Percentiles rank a stretch among this genome's conserved stretches.
phyloP scores from a whole-genome alignment of 2,113 vertebrate genomes.

The Apaloderma vittatum region DNA sequence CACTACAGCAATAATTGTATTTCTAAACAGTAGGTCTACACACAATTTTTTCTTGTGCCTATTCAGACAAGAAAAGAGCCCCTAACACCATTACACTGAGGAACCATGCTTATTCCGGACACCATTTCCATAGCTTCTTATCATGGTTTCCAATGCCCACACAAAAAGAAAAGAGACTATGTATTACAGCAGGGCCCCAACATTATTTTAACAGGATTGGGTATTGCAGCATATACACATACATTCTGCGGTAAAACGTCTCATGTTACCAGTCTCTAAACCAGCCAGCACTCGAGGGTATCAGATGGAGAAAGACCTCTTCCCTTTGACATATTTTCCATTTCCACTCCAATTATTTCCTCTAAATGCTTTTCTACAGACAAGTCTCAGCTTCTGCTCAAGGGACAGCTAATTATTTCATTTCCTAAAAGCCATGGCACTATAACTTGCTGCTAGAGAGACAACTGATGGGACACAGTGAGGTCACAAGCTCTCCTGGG shows the following conservation, averaged over 20 bases:
- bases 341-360: constrained; percentile 47
- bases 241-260: not conserved
- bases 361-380: constrained; percentile 28
- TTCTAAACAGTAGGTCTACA: constrained; percentile 6
- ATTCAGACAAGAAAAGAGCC: not conserved
- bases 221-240: not conserved
- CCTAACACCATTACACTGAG: not conserved
- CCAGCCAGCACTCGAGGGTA: not conserved
- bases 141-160: not conserved
- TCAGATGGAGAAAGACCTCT: constrained; percentile 39
- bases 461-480: not conserved
- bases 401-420: constrained; percentile 21
- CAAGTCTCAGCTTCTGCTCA: constrained; percentile 5
- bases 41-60: not conserved
- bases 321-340: constrained; percentile 9
- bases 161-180: not conserved
- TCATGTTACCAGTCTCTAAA: constrained; percentile 25
- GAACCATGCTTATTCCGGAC: not conserved
- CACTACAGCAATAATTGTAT: not conserved
- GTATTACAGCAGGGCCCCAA: not conserved
- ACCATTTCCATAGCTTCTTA: not conserved
- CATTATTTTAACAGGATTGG: not conserved
- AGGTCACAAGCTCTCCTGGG: constrained; percentile 14
- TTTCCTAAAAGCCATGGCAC: constrained; percentile 15
- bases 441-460: not conserved